phyloP scores from a whole-genome alignment of 2,113 vertebrate species.

The Genyomyrus donnyi region DNA sequence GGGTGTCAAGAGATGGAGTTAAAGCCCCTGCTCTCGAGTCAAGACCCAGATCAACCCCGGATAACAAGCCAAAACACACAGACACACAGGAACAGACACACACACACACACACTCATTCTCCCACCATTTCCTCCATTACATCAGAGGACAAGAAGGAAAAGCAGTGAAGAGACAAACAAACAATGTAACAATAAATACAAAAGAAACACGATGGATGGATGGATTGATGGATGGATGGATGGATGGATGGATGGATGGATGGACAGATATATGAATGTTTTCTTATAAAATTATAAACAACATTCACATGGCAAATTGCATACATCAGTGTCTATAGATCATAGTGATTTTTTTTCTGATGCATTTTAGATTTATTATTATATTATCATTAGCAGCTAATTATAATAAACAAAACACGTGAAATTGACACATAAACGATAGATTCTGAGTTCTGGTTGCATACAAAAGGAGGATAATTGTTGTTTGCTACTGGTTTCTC shows the following conservation, averaged over 20 bases:
- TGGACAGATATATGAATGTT: background rate
- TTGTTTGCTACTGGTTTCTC: background rate
- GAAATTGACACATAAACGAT: no score
- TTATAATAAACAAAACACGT: no score
- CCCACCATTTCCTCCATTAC: background rate
- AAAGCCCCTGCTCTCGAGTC: background rate
- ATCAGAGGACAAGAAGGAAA: background rate
- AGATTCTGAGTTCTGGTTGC: no score
- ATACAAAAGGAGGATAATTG: background rate
- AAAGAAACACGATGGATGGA: background rate
- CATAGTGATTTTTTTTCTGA: background rate
- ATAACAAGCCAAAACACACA: background rate
- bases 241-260: no score
- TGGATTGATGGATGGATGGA: no score
- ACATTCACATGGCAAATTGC: no score
- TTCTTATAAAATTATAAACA: background rate
- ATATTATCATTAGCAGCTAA: no score
- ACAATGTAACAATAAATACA: background rate
- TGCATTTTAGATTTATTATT: background rate
- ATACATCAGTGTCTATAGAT: background rate
- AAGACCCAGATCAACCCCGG: background rate
- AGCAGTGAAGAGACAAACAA: background rate
- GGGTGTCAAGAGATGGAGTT: background rate
- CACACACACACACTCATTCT: background rate
- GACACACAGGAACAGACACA: background rate